These are phyloP conservation scores for Bufo gargarizans DNA, from an alignment of 2,113 vertebrate species.

Conservation along the genomic window DNA sequence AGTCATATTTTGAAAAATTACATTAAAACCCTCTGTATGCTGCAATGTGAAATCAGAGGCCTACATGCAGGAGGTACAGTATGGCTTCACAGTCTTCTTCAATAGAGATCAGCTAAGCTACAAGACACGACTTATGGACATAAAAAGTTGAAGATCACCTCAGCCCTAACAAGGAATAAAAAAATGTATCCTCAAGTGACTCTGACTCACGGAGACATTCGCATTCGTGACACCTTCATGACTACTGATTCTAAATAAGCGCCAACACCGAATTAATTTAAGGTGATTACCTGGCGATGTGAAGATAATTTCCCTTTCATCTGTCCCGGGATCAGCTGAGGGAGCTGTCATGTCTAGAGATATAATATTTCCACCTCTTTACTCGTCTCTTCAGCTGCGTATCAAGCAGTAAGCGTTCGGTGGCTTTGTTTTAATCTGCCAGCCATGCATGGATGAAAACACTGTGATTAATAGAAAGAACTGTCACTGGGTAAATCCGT, in stretches of 20 bases:
- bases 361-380: conserved; percentile 9
- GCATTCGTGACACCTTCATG: conserved; percentile 1
- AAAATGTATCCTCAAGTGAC: background rate
- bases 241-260: background rate
- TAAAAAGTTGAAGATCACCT: background rate
- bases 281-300: conserved; percentile 26
- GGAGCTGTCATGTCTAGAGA: conserved; percentile 22
- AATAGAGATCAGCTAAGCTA: background rate
- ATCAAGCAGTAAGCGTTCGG: background rate
- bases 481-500: conserved; percentile 16
- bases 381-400: conserved; percentile 10
- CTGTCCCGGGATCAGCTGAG: background rate
- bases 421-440: conserved; percentile 41
- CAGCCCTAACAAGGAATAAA: background rate
- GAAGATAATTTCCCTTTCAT: conserved; percentile 36
- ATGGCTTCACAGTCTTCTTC: too few species aligned
- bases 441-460: conserved; percentile 26
- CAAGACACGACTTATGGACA: background rate
- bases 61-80: too few species aligned
- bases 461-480: conserved; percentile 31
- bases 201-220: background rate
- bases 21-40: too few species aligned
- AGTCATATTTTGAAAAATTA: too few species aligned
- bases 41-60: background rate
- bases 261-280: conserved; percentile 1